Evolutionary conservation across 2,797 vertebrate species (phyloP).

Genomic region (Gouania willdenowi): DNA sequence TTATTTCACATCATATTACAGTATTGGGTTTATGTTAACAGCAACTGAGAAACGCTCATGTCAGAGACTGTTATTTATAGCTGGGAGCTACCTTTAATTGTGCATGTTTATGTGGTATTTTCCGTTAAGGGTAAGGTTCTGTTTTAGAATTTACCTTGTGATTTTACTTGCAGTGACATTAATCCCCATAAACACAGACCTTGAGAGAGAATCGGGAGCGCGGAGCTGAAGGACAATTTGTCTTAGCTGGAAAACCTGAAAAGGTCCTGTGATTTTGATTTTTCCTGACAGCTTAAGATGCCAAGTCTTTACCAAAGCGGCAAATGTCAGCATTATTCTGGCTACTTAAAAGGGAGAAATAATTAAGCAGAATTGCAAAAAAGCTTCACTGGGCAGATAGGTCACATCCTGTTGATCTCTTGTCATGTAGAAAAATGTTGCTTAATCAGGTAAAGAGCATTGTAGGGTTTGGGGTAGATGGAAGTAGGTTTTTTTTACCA

Average conservation of each 20-base stretch:
- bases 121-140: no score
- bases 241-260: slow-evolving; percentile 32
- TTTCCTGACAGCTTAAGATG: slow-evolving; percentile 57
- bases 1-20: no score
- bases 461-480: no score
- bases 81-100: no score
- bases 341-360: slow-evolving; percentile 34
- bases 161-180: no score
- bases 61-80: no score
- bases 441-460: slow-evolving; percentile 20
- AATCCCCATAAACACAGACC: no score
- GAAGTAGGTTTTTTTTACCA: no score
- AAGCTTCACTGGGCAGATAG: slow-evolving; percentile 2
- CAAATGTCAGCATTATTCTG: slow-evolving; percentile 40
- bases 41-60: no score
- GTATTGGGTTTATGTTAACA: no score
- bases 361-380: slow-evolving; percentile 29
- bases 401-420: slow-evolving; percentile 34
- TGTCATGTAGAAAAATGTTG: slow-evolving; percentile 12
- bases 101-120: no score
- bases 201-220: not conserved
- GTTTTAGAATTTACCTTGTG: no score
- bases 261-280: slow-evolving; percentile 44
- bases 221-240: slow-evolving; percentile 28
- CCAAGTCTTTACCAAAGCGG: slow-evolving; percentile 49